A percentile compares a stretch with the other conserved stretches of the same genome.
Evolutionary conservation across 2,797 vertebrate genomes (phyloP).

Genomic region (Chaetodon trifasciatus): DNA sequence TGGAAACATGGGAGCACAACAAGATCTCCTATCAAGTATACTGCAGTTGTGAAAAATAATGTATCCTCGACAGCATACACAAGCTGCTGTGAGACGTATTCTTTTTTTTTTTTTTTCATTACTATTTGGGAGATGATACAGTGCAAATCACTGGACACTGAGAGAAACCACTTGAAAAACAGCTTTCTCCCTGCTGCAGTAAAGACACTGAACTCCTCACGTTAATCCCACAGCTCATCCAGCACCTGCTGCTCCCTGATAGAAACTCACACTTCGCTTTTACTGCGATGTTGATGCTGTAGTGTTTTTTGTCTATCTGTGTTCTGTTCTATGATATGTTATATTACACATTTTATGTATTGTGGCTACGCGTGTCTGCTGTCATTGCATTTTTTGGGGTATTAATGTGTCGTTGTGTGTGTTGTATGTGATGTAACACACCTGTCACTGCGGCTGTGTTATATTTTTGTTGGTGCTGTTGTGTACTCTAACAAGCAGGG

Average conservation of each 20-base stretch:
- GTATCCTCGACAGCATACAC: neutral
- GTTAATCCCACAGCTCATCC: constrained; percentile 12
- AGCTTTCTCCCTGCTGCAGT: neutral
- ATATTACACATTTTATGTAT: neutral
- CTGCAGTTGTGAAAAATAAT: neutral
- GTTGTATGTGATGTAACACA: neutral
- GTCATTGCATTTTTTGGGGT: neutral
- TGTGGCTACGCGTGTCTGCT: neutral
- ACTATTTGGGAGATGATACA: neutral
- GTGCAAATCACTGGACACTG: neutral
- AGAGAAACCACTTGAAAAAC: constrained; percentile 18
- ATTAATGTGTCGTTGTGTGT: neutral
- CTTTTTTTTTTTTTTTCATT: neutral
- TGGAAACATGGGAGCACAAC: neutral
- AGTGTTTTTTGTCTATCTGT: neutral
- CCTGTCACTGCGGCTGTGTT: neutral
- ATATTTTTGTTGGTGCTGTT: neutral
- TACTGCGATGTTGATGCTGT: neutral
- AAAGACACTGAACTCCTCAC: constrained; percentile 24
- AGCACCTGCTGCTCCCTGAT: constrained; percentile 20
- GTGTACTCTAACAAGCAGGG: neutral
- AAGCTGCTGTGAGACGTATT: neutral
- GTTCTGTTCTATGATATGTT: neutral
- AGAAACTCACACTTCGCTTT: neutral
- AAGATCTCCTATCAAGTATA: neutral